Conservation (phyloP, 2,113 vertebrate genomes). For the Aegithalos caudatus region DNA sequence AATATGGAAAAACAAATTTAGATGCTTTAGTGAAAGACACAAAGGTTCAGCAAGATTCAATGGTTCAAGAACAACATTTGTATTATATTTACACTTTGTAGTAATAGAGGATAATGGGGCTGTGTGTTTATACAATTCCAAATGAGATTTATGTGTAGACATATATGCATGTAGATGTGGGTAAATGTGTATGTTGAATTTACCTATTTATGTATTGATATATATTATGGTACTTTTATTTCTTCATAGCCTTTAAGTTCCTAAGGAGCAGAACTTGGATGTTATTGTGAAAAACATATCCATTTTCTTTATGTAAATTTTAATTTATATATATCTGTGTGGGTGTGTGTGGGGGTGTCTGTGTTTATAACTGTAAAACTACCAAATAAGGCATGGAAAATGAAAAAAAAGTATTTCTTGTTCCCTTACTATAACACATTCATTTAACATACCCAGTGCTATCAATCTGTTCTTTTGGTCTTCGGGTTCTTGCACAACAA, state of each 20-base stretch:
- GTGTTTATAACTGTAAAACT: background rate
- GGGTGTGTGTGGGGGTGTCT: background rate
- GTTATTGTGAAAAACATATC: background rate
- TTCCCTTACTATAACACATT: background rate
- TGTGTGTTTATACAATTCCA: background rate
- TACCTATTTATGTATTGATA: background rate
- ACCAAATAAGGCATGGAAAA: background rate
- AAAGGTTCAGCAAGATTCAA: background rate
- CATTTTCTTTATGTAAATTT: background rate
- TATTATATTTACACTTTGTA: background rate
- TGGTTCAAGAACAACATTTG: background rate
- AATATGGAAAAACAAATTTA: background rate
- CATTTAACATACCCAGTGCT: background rate
- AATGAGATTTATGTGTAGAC: background rate
- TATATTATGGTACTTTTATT: background rate
- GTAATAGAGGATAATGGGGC: background rate
- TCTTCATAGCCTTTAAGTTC: background rate
- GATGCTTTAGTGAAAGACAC: background rate
- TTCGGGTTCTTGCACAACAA: background rate
- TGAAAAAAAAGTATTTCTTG: background rate
- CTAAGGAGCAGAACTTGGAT: background rate
- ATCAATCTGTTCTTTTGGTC: background rate
- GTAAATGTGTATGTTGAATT: background rate
- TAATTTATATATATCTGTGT: accelerated
- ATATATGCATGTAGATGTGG: accelerated